Conservation (phyloP, 2,888 invertebrate genomes). For the Erpobdella octoculata region DNA sequence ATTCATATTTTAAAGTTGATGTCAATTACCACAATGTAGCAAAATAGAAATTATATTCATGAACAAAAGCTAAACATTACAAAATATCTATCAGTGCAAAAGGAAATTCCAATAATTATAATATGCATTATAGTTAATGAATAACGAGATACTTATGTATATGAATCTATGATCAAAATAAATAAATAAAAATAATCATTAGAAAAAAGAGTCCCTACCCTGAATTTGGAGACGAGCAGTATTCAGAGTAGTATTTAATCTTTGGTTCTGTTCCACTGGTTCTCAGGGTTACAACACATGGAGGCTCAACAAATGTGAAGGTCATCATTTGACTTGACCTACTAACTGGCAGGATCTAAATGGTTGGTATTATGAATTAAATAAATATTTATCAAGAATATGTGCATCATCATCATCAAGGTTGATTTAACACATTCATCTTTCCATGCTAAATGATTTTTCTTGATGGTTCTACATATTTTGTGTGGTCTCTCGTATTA, state of each 20-base stretch:
- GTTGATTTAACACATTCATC: too few species aligned
- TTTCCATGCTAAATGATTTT: too few species aligned
- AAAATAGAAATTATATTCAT: too few species aligned
- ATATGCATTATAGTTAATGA: background rate
- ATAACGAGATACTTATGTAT: background rate
- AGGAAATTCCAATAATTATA: background rate
- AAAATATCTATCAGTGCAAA: too few species aligned
- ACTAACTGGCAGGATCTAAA: slow-evolving; percentile 54
- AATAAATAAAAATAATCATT: background rate
- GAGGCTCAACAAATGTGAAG: slow-evolving; percentile 72
- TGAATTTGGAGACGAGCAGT: slow-evolving; percentile 44
- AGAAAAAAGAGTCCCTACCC: slow-evolving; percentile 39
- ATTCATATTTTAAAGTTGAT: too few species aligned
- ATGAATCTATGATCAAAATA: background rate
- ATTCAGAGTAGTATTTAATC: slow-evolving; percentile 88
- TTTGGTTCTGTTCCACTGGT: slow-evolving; percentile 99
- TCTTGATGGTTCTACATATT: too few species aligned
- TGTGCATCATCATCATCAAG: too few species aligned
- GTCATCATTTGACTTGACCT: slow-evolving; percentile 78
- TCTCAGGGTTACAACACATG: slow-evolving; percentile 75
- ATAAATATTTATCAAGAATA: too few species aligned
- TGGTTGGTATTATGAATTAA: background rate
- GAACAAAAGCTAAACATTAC: too few species aligned
- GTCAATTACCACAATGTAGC: too few species aligned
- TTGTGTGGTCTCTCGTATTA: too few species aligned